Percentiles rank a stretch among this genome's conserved stretches.
Evolutionary conservation across 2,113 vertebrate genomes (phyloP).

Genomic region (Phrynosoma blainvillii): DNA sequence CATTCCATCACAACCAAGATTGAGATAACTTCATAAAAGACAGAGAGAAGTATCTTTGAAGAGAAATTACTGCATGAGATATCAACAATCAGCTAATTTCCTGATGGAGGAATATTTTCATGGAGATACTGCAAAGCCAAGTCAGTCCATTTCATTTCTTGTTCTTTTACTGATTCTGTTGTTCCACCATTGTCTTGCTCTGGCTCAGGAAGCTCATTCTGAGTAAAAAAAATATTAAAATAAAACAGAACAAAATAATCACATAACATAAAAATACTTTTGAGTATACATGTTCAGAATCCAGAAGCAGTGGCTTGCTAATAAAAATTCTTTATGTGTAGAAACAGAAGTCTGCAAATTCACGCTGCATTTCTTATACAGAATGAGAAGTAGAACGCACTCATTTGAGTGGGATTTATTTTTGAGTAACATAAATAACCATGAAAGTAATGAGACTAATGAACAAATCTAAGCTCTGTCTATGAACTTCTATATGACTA

Average conservation of each 20-base stretch:
- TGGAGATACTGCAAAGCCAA: constrained; percentile 94
- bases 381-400: background rate
- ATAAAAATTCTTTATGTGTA: too few relatives aligned
- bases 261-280: too few relatives aligned
- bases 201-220: constrained; percentile 97
- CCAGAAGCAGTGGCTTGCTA: background rate
- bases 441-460: too few relatives aligned
- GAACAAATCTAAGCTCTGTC: background rate
- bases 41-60: constrained; percentile 21
- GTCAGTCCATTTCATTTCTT: constrained; percentile 99
- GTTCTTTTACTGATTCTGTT: constrained; percentile 96
- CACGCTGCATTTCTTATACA: too few relatives aligned
- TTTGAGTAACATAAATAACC: background rate
- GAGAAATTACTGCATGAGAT: constrained; percentile 9
- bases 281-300: background rate
- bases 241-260: too few relatives aligned
- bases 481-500: background rate
- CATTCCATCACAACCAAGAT: constrained; percentile 20
- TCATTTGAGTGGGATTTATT: background rate
- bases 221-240: constrained; percentile 43
- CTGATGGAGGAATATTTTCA: constrained; percentile 88
- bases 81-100: constrained; percentile 71
- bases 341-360: too few relatives aligned
- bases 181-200: constrained; percentile 98
- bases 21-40: background rate